Percentiles rank a stretch among this genome's conserved stretches.
These are phyloP conservation scores for Chironomus tepperi DNA, from an alignment of 1,140 invertebrate genomes.

Conservation along the genomic window DNA sequence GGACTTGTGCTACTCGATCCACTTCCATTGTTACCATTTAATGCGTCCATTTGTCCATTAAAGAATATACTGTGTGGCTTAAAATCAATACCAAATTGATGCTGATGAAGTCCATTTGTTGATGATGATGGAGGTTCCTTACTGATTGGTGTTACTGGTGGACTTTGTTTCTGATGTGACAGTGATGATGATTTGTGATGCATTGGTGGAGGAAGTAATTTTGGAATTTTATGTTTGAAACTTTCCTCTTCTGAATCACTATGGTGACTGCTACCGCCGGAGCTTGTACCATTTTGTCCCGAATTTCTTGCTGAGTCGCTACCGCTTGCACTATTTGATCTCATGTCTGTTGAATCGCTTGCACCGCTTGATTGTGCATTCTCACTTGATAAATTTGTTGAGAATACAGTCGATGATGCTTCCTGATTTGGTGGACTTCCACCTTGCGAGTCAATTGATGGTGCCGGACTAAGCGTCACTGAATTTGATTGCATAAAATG, in stretches of 20 bases:
- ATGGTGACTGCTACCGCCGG: background rate
- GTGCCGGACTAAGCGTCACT: constrained; percentile 80
- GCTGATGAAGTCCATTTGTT: background rate
- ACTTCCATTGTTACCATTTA: constrained; percentile 34
- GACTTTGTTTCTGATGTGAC: constrained; percentile 30
- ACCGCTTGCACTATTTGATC: constrained; percentile 2
- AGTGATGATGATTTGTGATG: background rate
- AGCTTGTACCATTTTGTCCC: background rate
- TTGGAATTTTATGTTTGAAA: background rate
- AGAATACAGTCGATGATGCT: constrained; percentile 22
- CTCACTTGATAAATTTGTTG: constrained; percentile 25
- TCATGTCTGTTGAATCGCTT: background rate
- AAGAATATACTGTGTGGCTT: constrained; percentile 26
- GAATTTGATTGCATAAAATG: constrained; percentile 66
- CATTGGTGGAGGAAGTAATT: constrained; percentile 18
- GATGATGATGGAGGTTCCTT: constrained; percentile 25
- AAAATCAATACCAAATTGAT: constrained; percentile 26
- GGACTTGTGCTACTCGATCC: constrained; percentile 35
- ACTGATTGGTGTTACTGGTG: background rate
- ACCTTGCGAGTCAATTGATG: constrained; percentile 76
- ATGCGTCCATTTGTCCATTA: constrained; percentile 40
- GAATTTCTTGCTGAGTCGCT: background rate
- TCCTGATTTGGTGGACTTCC: constrained; percentile 71
- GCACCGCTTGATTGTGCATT: background rate
- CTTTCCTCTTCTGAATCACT: constrained; percentile 14